Evolutionary conservation across 2,113 vertebrate species (phyloP).

Genomic region (Psephotus haematonotus): DNA sequence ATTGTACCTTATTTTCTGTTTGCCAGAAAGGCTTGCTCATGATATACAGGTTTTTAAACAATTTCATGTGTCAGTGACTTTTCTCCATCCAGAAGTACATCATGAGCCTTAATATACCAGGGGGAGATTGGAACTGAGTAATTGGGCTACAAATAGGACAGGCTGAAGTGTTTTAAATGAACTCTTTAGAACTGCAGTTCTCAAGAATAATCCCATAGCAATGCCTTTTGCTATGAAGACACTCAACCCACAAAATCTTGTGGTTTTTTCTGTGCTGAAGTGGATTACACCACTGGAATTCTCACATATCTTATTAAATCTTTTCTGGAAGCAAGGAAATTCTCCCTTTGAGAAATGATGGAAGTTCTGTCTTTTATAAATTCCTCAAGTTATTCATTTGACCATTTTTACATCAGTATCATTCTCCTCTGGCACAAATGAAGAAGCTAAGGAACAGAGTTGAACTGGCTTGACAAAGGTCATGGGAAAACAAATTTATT

Average conservation of each 20-base stretch:
- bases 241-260: background rate
- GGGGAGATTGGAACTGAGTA: background rate
- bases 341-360: background rate
- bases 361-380: background rate
- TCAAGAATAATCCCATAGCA: background rate
- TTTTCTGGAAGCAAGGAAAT: background rate
- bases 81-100: background rate
- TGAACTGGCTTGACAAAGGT: background rate
- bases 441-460: background rate
- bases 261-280: background rate
- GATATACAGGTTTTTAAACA: rapidly evolving
- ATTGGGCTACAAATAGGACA: background rate
- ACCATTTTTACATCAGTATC: background rate
- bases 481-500: background rate
- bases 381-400: background rate
- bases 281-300: background rate
- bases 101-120: background rate
- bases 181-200: background rate
- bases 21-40: background rate
- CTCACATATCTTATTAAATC: background rate
- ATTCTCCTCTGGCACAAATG: background rate
- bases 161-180: background rate
- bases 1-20: background rate
- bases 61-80: background rate
- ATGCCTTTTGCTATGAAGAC: background rate